phyloP scores from a whole-genome alignment of 64 coral and sea anemone species.

The Pachyseris speciosa region DNA sequence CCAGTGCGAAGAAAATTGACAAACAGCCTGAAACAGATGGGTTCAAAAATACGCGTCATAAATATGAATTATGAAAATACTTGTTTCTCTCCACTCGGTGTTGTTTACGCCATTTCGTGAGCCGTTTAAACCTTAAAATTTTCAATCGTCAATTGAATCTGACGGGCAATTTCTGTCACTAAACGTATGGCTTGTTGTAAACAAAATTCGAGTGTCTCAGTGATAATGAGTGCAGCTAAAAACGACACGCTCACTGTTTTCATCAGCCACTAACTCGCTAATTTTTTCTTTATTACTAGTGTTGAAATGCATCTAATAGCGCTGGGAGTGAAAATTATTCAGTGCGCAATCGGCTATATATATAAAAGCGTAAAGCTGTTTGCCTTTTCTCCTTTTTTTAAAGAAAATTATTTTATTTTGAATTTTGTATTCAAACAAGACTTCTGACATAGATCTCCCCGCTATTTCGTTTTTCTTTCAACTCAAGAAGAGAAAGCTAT shows the following conservation, averaged over 20 bases:
- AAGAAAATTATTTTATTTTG: background rate
- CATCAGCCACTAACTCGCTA: background rate
- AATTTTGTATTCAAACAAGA: background rate
- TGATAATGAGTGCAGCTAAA: conserved; percentile 6
- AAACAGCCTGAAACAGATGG: background rate
- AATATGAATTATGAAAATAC: too few relatives aligned
- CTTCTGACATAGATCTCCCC: background rate
- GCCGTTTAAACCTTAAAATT: background rate
- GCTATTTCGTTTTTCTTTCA: background rate
- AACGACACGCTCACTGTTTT: background rate
- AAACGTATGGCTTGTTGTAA: background rate
- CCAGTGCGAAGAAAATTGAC: background rate
- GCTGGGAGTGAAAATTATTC: background rate
- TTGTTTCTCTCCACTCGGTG: background rate
- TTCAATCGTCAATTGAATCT: background rate
- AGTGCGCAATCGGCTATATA: background rate
- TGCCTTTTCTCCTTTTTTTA: background rate
- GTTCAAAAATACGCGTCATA: background rate
- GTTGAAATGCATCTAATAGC: background rate
- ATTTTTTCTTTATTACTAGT: background rate
- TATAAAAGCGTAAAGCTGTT: background rate
- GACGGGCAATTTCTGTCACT: background rate
- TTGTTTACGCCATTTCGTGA: background rate
- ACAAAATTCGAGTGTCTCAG: too few relatives aligned
- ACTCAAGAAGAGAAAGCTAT: too few relatives aligned